Percentiles rank a stretch among this genome's conserved stretches.
Conservation (phyloP, 2,888 invertebrate genomes). For the Lasioglossum villosulum region DNA sequence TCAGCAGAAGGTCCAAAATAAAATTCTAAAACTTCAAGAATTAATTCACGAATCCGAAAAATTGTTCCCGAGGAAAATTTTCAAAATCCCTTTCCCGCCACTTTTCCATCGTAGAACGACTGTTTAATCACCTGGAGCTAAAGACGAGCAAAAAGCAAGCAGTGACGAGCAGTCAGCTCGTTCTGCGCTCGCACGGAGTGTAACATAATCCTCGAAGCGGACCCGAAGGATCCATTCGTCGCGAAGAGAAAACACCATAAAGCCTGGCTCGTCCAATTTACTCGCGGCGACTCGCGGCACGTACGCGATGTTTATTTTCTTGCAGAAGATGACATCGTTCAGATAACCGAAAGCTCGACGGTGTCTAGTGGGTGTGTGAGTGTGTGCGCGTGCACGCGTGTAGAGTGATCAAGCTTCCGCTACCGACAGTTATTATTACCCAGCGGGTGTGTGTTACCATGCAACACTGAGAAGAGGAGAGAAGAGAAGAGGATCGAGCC, state of each 20-base stretch:
- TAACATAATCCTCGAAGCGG: not conserved
- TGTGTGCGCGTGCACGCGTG: not conserved
- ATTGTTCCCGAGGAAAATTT: not conserved
- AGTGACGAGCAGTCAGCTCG: not conserved
- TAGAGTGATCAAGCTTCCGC: constrained; percentile 12
- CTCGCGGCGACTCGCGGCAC: not conserved
- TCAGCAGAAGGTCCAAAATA: no score
- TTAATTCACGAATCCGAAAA: not conserved
- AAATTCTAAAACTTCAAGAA: no score
- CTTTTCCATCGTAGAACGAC: not conserved
- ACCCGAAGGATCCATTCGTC: not conserved
- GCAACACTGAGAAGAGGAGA: not conserved
- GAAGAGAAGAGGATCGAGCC: not conserved
- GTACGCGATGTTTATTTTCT: constrained; percentile 36
- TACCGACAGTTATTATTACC: constrained; percentile 15
- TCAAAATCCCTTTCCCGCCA: not conserved
- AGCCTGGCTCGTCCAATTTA: constrained; percentile 1
- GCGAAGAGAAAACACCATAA: not conserved
- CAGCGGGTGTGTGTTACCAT: not conserved
- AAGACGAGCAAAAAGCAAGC: not conserved
- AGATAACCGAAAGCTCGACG: constrained; percentile 32
- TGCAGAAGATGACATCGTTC: constrained; percentile 33
- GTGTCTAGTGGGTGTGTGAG: not conserved
- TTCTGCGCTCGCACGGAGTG: not conserved
- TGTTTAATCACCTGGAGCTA: not conserved